phyloP scores from a whole-genome alignment of 2,113 vertebrate species.

The Chloebia gouldiae region DNA sequence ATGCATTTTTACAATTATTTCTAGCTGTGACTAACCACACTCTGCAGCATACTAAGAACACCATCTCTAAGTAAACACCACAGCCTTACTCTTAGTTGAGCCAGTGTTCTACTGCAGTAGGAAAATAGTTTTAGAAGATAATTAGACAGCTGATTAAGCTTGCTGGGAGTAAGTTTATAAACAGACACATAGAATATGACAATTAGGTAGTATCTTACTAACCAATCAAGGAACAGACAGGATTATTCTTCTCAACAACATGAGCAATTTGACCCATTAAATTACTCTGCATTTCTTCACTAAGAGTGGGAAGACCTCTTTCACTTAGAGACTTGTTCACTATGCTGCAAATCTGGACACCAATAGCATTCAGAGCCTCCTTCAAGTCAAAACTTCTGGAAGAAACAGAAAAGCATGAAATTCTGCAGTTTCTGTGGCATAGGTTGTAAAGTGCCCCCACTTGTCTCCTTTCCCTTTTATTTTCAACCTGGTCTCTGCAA shows the following conservation, averaged over 20 bases:
- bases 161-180: not conserved
- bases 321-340: slow-evolving; percentile 84
- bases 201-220: slow-evolving; percentile 38
- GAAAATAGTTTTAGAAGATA: not conserved
- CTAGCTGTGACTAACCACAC: not conserved
- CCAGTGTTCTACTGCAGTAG: not conserved
- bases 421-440: not conserved
- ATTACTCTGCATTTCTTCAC: slow-evolving; percentile 76
- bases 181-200: not conserved
- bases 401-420: not conserved
- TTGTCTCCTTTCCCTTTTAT: not conserved
- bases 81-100: not conserved
- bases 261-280: slow-evolving; percentile 86
- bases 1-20: not conserved
- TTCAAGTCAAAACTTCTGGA: slow-evolving; percentile 82
- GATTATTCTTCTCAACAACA: slow-evolving; percentile 83
- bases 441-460: not conserved
- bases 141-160: not conserved
- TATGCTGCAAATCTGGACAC: slow-evolving; percentile 83
- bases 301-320: slow-evolving; percentile 76
- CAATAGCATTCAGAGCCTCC: slow-evolving; percentile 81
- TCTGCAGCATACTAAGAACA: not conserved
- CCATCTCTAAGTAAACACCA: not conserved
- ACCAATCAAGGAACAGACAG: slow-evolving; percentile 88
- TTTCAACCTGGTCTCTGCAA: not conserved